Conservation (phyloP, 2,888 invertebrate genomes). For the Rhagophthalmus giganteus region DNA sequence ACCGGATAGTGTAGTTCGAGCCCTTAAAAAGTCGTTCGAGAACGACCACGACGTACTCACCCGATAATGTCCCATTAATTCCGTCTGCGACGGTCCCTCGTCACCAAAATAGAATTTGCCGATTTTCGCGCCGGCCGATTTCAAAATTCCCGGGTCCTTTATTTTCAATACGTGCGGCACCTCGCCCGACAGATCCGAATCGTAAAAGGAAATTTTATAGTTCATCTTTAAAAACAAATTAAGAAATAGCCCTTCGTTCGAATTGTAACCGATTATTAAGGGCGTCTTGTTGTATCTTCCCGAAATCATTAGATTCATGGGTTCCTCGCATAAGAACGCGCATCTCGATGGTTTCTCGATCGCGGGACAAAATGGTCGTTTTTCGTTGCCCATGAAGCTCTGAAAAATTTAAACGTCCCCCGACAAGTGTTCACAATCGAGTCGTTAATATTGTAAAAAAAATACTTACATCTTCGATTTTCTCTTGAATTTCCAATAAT, state of each 20-base stretch:
- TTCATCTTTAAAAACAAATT: not conserved
- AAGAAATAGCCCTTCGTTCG: slow-evolving; percentile 50
- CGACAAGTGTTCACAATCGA: no score
- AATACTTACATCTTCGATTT: no score
- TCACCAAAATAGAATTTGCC: not conserved
- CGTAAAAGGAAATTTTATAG: not conserved
- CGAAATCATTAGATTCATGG: slow-evolving; percentile 41
- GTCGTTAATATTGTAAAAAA: no score
- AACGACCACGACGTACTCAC: not conserved
- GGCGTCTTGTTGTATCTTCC: slow-evolving; percentile 49
- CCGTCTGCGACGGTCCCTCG: not conserved
- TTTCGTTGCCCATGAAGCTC: not conserved
- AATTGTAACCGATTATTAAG: slow-evolving; percentile 47
- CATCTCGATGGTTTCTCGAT: slow-evolving; percentile 36
- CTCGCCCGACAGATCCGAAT: not conserved
- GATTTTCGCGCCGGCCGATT: not conserved
- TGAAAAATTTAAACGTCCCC: not conserved
- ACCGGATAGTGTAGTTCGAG: not conserved
- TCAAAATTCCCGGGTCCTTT: not conserved
- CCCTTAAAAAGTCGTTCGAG: no score
- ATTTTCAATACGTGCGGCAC: no score
- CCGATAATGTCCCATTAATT: not conserved
- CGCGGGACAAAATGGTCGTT: slow-evolving; percentile 25
- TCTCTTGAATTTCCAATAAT: no score
- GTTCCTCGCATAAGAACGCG: slow-evolving; percentile 44